phyloP scores from a whole-genome alignment of 1,140 invertebrate species.

The Mizuhopecten yessoensis region DNA sequence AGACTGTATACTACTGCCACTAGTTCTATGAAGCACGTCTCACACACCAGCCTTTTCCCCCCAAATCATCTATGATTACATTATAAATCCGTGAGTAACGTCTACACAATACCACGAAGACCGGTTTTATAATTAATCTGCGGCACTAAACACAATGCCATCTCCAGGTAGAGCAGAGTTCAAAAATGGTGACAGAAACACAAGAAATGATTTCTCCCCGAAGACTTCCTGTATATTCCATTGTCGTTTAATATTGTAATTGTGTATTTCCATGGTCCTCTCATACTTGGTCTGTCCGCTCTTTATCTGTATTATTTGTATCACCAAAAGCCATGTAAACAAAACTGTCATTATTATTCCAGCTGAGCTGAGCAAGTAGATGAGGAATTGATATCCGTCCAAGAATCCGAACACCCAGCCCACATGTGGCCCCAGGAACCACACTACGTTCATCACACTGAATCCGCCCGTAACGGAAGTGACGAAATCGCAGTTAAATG shows the following conservation, averaged over 20 bases:
- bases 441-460: not conserved
- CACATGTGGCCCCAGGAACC: not conserved
- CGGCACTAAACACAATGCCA: not conserved
- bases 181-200: constrained; percentile 5
- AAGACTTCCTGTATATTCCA: not conserved
- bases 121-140: no score
- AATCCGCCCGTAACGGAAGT: constrained; percentile 1
- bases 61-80: no score
- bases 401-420: not conserved
- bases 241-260: not conserved
- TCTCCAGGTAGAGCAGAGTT: not conserved
- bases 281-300: constrained; percentile 9
- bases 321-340: not conserved
- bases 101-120: no score
- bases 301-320: not conserved
- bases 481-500: not conserved
- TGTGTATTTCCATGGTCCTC: not conserved
- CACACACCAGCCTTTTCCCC: no score
- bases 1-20: no score
- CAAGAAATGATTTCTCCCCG: not conserved
- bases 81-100: no score
- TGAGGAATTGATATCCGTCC: not conserved
- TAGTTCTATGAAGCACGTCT: no score
- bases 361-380: not conserved
- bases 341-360: not conserved